Conservation (phyloP, 1,140 invertebrate genomes). For the Nomia melanderi region DNA sequence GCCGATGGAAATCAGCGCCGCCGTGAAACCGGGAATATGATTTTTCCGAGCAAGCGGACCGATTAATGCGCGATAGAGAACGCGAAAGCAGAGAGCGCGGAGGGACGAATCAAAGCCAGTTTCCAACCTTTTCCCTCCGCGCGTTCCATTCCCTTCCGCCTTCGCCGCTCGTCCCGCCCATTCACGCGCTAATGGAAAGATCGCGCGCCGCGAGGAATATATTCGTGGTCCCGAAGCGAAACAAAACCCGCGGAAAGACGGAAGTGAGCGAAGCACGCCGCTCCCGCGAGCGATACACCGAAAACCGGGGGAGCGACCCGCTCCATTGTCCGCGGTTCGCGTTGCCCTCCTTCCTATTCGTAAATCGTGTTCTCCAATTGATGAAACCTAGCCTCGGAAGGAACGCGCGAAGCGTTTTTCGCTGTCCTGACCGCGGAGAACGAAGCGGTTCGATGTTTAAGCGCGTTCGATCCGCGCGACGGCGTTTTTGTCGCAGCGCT, state of each 20-base stretch:
- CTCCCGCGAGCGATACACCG: no score
- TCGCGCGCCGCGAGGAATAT: slow-evolving; percentile 30
- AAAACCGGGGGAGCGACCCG: no score
- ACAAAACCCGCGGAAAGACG: no score
- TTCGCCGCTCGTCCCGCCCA: not conserved
- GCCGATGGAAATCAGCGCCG: slow-evolving; percentile 15
- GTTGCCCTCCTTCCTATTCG: no score
- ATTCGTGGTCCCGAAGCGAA: not conserved
- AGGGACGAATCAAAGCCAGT: not conserved
- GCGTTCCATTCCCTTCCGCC: not conserved
- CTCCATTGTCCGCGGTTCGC: no score
- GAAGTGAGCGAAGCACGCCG: no score
- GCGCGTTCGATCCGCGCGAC: not conserved
- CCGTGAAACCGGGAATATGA: slow-evolving; percentile 13
- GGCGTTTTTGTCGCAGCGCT: not conserved
- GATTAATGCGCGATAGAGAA: slow-evolving; percentile 33
- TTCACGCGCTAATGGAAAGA: slow-evolving; percentile 40
- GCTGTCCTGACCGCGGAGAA: no score
- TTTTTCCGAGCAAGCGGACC: slow-evolving; percentile 30
- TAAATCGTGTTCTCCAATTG: no score
- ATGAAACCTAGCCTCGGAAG: no score
- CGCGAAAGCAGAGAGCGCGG: not conserved
- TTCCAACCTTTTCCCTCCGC: not conserved
- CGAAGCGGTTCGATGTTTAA: no score
- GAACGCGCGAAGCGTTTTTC: no score